Percentiles rank a stretch among this genome's conserved stretches.
These are phyloP conservation scores for Trididemnum clinides DNA, from an alignment of 23 tunicate genomes.

Conservation along the genomic window DNA sequence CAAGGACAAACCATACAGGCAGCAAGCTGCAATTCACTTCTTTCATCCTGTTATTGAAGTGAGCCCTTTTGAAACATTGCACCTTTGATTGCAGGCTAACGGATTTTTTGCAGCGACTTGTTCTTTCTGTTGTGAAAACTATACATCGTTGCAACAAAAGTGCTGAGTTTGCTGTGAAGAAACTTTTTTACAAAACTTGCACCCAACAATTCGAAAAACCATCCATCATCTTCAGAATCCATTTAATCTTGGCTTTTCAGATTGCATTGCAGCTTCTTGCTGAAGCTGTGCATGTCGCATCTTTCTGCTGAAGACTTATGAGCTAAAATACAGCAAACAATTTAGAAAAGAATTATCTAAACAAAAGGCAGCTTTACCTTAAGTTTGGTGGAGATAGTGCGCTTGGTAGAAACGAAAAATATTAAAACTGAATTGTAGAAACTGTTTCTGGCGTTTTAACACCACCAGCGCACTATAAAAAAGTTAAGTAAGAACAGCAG, in stretches of 20 bases:
- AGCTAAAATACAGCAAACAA: background rate
- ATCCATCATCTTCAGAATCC: background rate
- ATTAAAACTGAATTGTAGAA: too few relatives aligned
- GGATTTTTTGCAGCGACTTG: constrained; percentile 12
- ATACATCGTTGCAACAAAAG: background rate
- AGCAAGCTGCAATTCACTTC: constrained; percentile 17
- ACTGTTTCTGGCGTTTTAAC: too few relatives aligned
- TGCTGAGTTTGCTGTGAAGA: background rate
- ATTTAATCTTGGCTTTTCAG: background rate
- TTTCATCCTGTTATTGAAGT: background rate
- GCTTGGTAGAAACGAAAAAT: background rate
- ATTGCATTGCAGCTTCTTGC: background rate
- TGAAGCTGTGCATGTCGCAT: background rate
- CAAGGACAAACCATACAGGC: constrained; percentile 1
- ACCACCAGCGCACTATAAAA: too few relatives aligned
- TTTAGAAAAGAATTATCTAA: background rate
- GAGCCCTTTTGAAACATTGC: background rate
- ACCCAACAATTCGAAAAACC: background rate
- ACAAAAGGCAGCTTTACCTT: background rate
- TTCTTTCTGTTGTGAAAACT: background rate
- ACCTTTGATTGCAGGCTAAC: background rate
- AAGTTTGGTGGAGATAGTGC: background rate
- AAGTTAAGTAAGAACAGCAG: too few relatives aligned
- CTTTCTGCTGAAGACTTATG: background rate
- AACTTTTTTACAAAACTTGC: constrained; percentile 1